phyloP scores from a whole-genome alignment of 1,140 invertebrate species.

The Drosophila rhopaloa region DNA sequence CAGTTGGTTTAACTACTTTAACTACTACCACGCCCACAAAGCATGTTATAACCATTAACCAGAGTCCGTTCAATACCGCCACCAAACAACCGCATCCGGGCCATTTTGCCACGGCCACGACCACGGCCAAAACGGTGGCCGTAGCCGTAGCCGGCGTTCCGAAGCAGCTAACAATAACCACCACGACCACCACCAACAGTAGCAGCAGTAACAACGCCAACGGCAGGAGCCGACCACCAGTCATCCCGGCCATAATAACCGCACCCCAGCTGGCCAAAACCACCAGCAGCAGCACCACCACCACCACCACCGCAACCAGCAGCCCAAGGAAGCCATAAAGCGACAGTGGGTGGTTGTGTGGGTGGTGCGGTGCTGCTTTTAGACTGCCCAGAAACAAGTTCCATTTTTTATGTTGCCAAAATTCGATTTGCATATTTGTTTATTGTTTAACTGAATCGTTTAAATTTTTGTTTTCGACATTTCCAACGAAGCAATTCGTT shows the following conservation, averaged over 20 bases:
- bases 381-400: conserved; percentile 18
- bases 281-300: conserved; percentile 6
- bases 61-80: conserved; percentile 66
- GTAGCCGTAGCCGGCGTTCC: conserved; percentile 28
- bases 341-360: not conserved
- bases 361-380: conserved; percentile 2
- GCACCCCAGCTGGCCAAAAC: conserved; percentile 19
- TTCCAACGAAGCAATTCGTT: conserved; percentile 1
- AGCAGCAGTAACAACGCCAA: conserved; percentile 18
- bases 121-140: conserved; percentile 47
- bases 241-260: conserved; percentile 21
- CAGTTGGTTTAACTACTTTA: conserved; percentile 77
- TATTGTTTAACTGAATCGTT: conserved; percentile 21
- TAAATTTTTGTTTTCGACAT: conserved; percentile 9
- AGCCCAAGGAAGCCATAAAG: conserved; percentile 49
- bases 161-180: conserved; percentile 33
- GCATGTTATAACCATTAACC: conserved; percentile 82
- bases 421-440: conserved; percentile 38
- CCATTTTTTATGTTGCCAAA: conserved; percentile 24
- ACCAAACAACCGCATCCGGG: conserved; percentile 41
- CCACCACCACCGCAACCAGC: conserved; percentile 3
- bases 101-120: conserved; percentile 47
- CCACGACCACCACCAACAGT: conserved; percentile 23
- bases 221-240: conserved; percentile 23
- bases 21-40: conserved; percentile 75